Base-by-base conservation (phyloP, 2,888 invertebrate genomes). In the Meliscaeva auricollis region DNA sequence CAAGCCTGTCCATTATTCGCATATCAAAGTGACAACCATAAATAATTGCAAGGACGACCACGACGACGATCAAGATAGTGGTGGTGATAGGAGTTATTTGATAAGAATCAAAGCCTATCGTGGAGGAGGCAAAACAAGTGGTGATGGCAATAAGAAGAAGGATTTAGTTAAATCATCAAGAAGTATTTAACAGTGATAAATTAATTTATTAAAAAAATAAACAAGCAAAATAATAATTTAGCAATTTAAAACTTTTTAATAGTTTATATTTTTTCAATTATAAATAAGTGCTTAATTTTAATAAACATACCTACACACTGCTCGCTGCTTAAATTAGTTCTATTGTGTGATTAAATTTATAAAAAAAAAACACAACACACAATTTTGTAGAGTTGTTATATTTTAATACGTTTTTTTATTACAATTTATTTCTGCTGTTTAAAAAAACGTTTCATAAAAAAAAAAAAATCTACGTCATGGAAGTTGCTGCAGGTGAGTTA, bases 41-140 rank as follows among this genome's bases (percentile, higher is more conserved):
- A 75, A 52, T 13, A 75, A 52, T 52, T 80, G 68, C 46, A 73
- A 76, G 72, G 73, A 80, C 76, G 68, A 69, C 68, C 11, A 38
- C 38, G 68, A 69, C 68, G n/a, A 38, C 38, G 38, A 38, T 3
- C 2, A 52, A 30, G 46, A 82, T 46, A 68, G 20, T 35, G 26
- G 48, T 32, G 41, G 75, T 64, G 70, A 48, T 46, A 48, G n/a
- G 1, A 38, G 76, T 64, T 85, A 81, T 44, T 58, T 81, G 54
- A 73, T 85, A 38, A 17, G 64, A 73, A 85, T 85, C 54, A 85
- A 85, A 69, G 85, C 85, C n/a, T 85, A 81, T 62, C 81, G 85
- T 22, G 60, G 30, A 0, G 60, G 60, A 26, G 22, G 54, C 26
- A 52, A 35, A 35, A 9, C 7, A 38, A 13, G 41, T 1, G n/a